A percentile compares a stretch with the other conserved stretches of the same genome.
phyloP scores from a whole-genome alignment of 2,888 invertebrate genomes.

The Bugulina stolonifera region DNA sequence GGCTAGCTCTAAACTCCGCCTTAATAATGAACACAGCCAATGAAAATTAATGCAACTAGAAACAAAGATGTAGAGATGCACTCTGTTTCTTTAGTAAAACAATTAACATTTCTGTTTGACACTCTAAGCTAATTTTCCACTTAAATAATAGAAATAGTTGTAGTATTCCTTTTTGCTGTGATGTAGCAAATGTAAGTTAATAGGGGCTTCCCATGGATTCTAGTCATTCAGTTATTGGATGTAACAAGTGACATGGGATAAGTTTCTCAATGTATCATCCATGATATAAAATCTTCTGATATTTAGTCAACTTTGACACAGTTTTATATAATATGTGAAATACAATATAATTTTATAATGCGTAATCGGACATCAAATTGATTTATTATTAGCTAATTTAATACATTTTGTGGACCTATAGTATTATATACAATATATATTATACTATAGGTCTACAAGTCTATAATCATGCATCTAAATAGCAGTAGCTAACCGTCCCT shows the following conservation, averaged over 20 bases:
- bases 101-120: conserved; percentile 11
- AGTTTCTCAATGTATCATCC: background rate
- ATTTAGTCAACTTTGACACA: too few relatives aligned
- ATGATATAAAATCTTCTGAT: too few relatives aligned
- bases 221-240: background rate
- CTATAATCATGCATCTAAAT: too few relatives aligned
- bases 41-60: background rate
- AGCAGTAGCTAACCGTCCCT: too few relatives aligned
- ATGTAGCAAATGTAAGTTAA: too few relatives aligned
- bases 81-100: background rate
- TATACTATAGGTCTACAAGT: too few relatives aligned
- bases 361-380: too few relatives aligned
- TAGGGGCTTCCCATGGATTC: background rate
- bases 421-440: too few relatives aligned
- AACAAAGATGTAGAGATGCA: background rate
- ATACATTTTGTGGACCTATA: too few relatives aligned
- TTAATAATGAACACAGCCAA: background rate
- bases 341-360: too few relatives aligned
- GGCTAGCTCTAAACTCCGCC: background rate
- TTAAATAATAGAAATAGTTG: background rate
- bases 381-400: too few relatives aligned
- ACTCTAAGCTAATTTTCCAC: conserved; percentile 11
- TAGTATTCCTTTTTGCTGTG: background rate
- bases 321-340: too few relatives aligned
- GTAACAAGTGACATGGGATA: background rate